These are phyloP conservation scores for Raja brachyura DNA, from an alignment of 2,113 vertebrate species.

Conservation along the genomic window DNA sequence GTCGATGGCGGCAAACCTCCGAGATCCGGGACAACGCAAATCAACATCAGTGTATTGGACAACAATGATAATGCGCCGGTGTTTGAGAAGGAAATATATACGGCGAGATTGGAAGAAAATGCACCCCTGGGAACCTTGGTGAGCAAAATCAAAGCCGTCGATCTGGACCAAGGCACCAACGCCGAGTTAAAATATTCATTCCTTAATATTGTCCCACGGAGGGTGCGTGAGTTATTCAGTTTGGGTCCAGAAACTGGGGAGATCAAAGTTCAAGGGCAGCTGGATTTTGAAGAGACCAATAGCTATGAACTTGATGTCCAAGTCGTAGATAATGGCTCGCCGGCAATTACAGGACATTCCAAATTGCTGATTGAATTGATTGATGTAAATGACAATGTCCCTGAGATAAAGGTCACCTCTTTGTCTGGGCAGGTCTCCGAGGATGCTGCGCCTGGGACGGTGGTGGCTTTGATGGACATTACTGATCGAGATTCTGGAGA, in stretches of 20 bases:
- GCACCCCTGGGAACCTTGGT: neutral
- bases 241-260: conserved; percentile 50
- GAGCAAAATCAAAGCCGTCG: neutral
- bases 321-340: neutral
- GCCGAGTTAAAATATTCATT: conserved; percentile 59
- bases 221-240: conserved; percentile 46
- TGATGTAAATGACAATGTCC: conserved; percentile 4
- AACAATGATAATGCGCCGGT: conserved; percentile 41
- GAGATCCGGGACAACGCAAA: conserved; percentile 46
- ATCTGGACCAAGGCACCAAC: conserved; percentile 47
- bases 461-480: conserved; percentile 49
- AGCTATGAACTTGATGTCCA: conserved; percentile 53
- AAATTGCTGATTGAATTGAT: neutral
- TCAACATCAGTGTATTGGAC: conserved; percentile 50
- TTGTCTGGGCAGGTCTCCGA: conserved; percentile 47
- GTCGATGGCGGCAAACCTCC: neutral
- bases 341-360: conserved; percentile 14
- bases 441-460: conserved; percentile 49
- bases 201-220: conserved; percentile 53
- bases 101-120: neutral
- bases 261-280: conserved; percentile 45
- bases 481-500: conserved; percentile 50
- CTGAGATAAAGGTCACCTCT: conserved; percentile 35
- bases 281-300: conserved; percentile 52
- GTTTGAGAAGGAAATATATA: conserved; percentile 41